Evolutionary conservation across 2,797 vertebrate genomes (phyloP), one percentile per base, ranked within the genome.

Genomic region (Argentina silus): DNA sequence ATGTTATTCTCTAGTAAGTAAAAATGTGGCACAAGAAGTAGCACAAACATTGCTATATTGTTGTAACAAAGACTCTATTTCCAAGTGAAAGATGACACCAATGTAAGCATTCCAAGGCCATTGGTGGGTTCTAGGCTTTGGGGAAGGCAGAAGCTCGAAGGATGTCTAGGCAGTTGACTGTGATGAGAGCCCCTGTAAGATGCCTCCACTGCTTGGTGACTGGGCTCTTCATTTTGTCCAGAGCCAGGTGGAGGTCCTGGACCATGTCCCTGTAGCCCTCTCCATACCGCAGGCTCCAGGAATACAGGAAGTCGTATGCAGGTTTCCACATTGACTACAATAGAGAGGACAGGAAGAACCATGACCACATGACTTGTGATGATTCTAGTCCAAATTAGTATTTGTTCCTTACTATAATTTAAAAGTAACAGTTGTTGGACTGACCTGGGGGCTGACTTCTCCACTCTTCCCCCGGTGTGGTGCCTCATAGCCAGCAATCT

Each of bases 291-390:
- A 93, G 90, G 78, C 95, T 95, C 98, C 98, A 99, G 0, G 94
- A 93, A 74, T 96, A 97, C 6, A 99, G 94, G 84, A 98, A 99
- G 88, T 99, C 98, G 81, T 98, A 98, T 4, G 98, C 98, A 75
- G 98, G 98, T 79, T 99, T 99, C 98, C 98, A 99, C 97, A 98
- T 98, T 57, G 95, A 94, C 98, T 99, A 69, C 47, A 90, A 81
- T 21, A 70, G 45, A 80, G 42, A 6, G 74, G 59, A 77, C 59
- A 43, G 23, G 11, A 53, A 60, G n/a, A 76, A 3, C 6, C 43
- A 73, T 44, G 15, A 57, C 19, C 36, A 50, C 8, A 50, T 50
- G 27, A 36, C 27, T 36, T 36, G 27, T 1, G 27, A 36, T n/a
- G 15, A 55, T 55, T 17, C 53, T n/a, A 55, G 21, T 60, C 36